These are phyloP conservation scores for Drosophila baimaii DNA, from an alignment of 1,140 invertebrate species.

Conservation along the genomic window DNA sequence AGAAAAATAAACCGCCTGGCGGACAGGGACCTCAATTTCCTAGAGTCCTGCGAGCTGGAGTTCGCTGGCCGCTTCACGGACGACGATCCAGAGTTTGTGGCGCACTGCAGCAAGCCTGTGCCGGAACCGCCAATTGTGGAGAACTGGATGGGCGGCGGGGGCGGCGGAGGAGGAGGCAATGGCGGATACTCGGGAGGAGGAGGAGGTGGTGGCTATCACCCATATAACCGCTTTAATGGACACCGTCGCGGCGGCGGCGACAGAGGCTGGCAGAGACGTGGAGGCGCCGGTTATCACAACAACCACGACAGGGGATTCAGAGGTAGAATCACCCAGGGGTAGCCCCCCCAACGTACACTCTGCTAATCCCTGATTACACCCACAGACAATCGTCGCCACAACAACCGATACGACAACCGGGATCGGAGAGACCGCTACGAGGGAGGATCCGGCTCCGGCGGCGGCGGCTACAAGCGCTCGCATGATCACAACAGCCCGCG, in stretches of 20 bases:
- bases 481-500: conserved; percentile 43
- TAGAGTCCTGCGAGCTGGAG: conserved; percentile 86
- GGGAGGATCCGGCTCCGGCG: conserved; percentile 5
- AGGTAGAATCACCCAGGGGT: conserved; percentile 16
- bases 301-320: conserved; percentile 46
- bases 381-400: conserved; percentile 54
- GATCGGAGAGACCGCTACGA: conserved; percentile 26
- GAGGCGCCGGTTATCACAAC: conserved; percentile 47
- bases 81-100: conserved; percentile 85
- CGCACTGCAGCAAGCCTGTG: conserved; percentile 75
- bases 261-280: conserved; percentile 59
- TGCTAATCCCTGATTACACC: background rate
- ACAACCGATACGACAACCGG: conserved; percentile 47
- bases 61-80: conserved; percentile 86
- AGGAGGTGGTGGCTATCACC: conserved; percentile 30
- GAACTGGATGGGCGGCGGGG: conserved; percentile 84
- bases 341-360: no score
- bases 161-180: conserved; percentile 15
- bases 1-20: conserved; percentile 84
- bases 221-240: conserved; percentile 62
- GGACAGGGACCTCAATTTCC: conserved; percentile 84
- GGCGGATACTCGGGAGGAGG: conserved; percentile 17
- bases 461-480: conserved; percentile 19
- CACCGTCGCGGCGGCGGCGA: conserved; percentile 59
- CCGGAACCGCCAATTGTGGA: conserved; percentile 85